Percentiles rank a stretch among this genome's conserved stretches.
phyloP scores from a whole-genome alignment of 1,140 invertebrate genomes.

The Pogonomyrmex barbatus region DNA sequence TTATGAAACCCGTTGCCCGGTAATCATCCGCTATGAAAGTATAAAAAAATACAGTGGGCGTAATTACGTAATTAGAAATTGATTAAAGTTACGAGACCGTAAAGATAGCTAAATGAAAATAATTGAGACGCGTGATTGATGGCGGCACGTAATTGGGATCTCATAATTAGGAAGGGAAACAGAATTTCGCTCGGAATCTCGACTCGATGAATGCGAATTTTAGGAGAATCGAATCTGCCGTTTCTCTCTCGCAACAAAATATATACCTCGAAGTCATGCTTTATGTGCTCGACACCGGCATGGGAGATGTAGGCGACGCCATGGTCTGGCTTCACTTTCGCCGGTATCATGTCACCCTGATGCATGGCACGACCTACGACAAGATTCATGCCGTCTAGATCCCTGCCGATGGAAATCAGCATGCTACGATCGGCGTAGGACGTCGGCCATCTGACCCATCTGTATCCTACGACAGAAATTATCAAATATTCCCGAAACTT shows the following conservation, averaged over 20 bases:
- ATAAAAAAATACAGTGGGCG: not conserved
- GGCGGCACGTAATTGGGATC: conserved; percentile 4
- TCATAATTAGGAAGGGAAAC: conserved; percentile 14
- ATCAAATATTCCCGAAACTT: not conserved
- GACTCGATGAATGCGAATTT: not conserved
- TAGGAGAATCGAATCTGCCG: conserved; percentile 8
- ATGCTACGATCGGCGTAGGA: conserved; percentile 71
- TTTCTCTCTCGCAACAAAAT: not conserved
- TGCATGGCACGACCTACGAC: conserved; percentile 86
- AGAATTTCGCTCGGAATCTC: not conserved
- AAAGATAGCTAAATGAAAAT: conserved; percentile 18
- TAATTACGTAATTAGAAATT: conserved; percentile 42
- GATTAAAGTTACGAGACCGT: conserved; percentile 21
- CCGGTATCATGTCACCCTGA: conserved; percentile 84
- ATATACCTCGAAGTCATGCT: conserved; percentile 85
- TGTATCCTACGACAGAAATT: conserved; percentile 74
- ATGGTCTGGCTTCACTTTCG: conserved; percentile 84
- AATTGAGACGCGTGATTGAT: not conserved
- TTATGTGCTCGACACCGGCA: conserved; percentile 83
- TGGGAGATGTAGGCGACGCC: conserved; percentile 83
- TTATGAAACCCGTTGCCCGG: not conserved
- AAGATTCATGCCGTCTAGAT: conserved; percentile 84
- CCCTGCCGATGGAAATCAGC: conserved; percentile 85
- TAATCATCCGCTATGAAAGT: not conserved
- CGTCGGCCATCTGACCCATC: conserved; percentile 79